A percentile compares a stretch with the other conserved stretches of the same genome.
phyloP scores from a whole-genome alignment of 2,113 vertebrate species.

The Salvelinus alpinus region DNA sequence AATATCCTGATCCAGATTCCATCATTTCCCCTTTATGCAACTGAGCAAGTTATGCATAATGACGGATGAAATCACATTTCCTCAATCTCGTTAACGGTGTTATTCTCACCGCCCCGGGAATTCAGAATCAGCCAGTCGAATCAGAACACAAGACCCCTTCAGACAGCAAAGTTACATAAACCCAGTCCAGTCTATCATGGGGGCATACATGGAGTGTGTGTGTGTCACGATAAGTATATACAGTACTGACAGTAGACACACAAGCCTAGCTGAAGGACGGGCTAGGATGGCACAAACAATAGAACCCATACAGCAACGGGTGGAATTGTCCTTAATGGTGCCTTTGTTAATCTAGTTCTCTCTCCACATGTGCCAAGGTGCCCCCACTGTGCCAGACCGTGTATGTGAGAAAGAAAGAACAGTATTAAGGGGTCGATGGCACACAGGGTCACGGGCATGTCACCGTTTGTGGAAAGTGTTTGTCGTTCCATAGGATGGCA shows the following conservation, averaged over 20 bases:
- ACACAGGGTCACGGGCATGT: slow-evolving; percentile 22
- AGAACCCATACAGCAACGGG: slow-evolving; percentile 20
- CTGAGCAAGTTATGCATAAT: too few relatives aligned
- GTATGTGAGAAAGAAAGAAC: slow-evolving; percentile 17
- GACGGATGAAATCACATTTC: too few relatives aligned
- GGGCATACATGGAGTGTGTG: not conserved
- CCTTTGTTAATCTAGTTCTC: slow-evolving; percentile 53
- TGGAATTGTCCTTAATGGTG: slow-evolving; percentile 37
- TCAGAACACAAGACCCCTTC: too few relatives aligned
- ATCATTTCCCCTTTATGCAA: not conserved
- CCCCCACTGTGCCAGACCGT: not conserved
- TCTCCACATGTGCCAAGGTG: slow-evolving; percentile 18
- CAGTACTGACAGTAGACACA: slow-evolving; percentile 27
- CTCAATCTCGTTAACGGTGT: too few relatives aligned
- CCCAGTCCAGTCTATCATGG: not conserved
- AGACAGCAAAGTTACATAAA: not conserved
- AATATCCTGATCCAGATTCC: not conserved
- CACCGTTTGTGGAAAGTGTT: slow-evolving; percentile 13
- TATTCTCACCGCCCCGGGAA: too few relatives aligned
- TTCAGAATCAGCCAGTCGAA: too few relatives aligned
- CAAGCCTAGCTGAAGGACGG: slow-evolving; percentile 16
- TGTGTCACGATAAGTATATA: not conserved
- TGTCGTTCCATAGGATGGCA: slow-evolving; percentile 23
- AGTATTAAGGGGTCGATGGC: slow-evolving; percentile 16
- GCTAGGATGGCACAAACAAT: slow-evolving; percentile 46